These are phyloP conservation scores for Rhagophthalmus giganteus DNA, from an alignment of 2,888 invertebrate species.

Conservation along the genomic window DNA sequence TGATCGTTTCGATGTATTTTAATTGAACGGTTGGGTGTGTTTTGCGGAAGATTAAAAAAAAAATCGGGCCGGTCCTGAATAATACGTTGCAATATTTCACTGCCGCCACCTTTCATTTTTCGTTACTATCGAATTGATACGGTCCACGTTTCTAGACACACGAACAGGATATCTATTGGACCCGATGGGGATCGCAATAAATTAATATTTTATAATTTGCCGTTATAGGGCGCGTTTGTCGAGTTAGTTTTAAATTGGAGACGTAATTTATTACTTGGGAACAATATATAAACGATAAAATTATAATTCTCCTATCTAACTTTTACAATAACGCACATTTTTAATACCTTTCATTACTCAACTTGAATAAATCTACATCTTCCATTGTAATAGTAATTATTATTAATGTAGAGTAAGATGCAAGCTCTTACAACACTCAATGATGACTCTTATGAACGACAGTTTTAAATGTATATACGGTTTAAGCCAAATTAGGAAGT, in stretches of 20 bases:
- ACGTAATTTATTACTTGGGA: slow-evolving; percentile 17
- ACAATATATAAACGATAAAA: slow-evolving; percentile 18
- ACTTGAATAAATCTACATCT: slow-evolving; percentile 18
- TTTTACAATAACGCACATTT: slow-evolving; percentile 26
- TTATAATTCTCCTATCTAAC: slow-evolving; percentile 1
- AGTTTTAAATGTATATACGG: slow-evolving; percentile 17
- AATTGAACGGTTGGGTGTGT: slow-evolving; percentile 1
- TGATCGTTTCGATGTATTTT: slow-evolving; percentile 10
- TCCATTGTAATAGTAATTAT: slow-evolving; percentile 15
- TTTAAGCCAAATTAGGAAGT: slow-evolving; percentile 26
- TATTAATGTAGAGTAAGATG: slow-evolving; percentile 4
- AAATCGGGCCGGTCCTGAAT: slow-evolving; percentile 20
- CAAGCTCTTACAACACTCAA: slow-evolving; percentile 4
- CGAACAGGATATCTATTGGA: no score
- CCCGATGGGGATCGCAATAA: no score
- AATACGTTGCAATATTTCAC: slow-evolving; percentile 26
- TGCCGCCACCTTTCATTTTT: slow-evolving; percentile 17
- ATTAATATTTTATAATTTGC: neutral
- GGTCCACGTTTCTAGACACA: no score
- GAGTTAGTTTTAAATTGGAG: neutral
- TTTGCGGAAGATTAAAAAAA: slow-evolving; percentile 2
- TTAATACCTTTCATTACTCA: slow-evolving; percentile 18
- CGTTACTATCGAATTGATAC: no score
- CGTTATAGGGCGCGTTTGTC: neutral
- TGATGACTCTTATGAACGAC: neutral